A percentile compares a stretch with the other conserved stretches of the same genome.
Conservation (phyloP, 2,797 vertebrate genomes). For the Falco naumanni region DNA sequence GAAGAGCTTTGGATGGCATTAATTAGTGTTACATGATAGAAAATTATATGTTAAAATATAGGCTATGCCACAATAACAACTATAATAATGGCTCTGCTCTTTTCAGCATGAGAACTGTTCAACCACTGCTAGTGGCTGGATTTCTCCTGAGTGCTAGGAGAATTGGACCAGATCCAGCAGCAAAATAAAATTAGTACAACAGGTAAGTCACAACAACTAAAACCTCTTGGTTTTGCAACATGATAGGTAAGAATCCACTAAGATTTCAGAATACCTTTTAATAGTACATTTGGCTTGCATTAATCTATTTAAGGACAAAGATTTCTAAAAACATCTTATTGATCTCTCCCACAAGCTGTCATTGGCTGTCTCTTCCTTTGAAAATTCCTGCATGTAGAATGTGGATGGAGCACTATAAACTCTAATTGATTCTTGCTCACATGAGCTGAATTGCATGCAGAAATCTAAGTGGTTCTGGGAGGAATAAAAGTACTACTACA, state of each 20-base stretch:
- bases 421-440: not conserved
- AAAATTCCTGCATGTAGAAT: not conserved
- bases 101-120: not conserved
- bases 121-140: not conserved
- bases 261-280: not conserved
- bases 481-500: not conserved
- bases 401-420: not conserved
- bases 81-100: not conserved
- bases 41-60: not conserved
- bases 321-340: not conserved
- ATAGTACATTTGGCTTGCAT: not conserved
- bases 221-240: not conserved
- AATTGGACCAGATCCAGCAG: not conserved
- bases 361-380: not conserved
- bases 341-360: not conserved
- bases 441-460: not conserved
- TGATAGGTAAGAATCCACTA: not conserved
- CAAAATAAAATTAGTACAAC: not conserved
- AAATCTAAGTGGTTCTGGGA: not conserved
- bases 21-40: not conserved
- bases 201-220: not conserved
- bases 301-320: not conserved
- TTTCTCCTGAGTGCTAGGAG: not conserved
- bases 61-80: not conserved
- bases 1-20: not conserved